Evolutionary conservation across 2,797 vertebrate species (phyloP), one percentile per base, ranked within the genome.

Genomic region (Podarcis siculus): DNA sequence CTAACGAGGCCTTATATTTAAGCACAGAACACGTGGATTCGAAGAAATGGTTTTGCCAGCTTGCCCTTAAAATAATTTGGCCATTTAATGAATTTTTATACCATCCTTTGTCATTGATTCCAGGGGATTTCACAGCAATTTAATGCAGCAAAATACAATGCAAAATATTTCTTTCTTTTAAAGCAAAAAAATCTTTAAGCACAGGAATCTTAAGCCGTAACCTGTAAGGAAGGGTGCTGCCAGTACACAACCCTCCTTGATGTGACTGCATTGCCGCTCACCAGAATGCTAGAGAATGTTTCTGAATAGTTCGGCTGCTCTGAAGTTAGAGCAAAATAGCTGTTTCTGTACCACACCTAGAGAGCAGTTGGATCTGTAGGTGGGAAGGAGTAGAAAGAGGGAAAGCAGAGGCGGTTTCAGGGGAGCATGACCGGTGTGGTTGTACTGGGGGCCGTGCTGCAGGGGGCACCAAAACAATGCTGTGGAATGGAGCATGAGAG

Each of bases 241-340:
- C 0, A 64, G 17, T 23, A 23, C 19, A 23, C 21, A 5, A 23
- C 61, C 5, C 19, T 64, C 61, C 19, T 2, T 2, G 21, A 0
- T 23, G 61, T 64, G 61, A 23, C 61, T 64, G 21, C 6, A 23
- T 64, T 64, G 61, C 17, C 0, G 21, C 21, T 64, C 61, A 64
- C 21, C 61, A 64, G 61, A 23, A 23, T 71, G 30, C 42, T 55
- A 83, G 10, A 19, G 45, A 55, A 83, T 58, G 67, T 55, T 35
- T 25, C 2, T 35, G 67, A 72, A 55, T 6, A 72, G 9, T 55
- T 45, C 42, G 49, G 32, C 42, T 72, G 10, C 37, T 77, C 23
- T 27, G 75, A 77, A 77, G 23, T 42, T 45, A 77, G 27, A 45
- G 39, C 10, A 9, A 42, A 25, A 55, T 4, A 4, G 49, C 13